These are phyloP conservation scores for Lacanobia oleracea DNA, from an alignment of 2,888 invertebrate genomes.

Conservation along the genomic window DNA sequence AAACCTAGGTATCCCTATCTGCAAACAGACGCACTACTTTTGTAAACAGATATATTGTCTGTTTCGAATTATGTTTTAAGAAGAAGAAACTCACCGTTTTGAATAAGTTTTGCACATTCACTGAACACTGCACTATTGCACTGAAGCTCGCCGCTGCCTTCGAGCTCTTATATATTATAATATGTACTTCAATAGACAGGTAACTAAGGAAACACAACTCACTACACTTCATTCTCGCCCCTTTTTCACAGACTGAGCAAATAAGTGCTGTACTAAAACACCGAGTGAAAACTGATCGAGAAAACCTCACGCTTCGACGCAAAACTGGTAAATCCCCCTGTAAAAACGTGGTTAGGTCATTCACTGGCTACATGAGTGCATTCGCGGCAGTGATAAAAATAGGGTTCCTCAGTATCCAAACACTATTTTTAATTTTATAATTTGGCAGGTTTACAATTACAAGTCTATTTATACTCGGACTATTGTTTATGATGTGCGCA, in stretches of 20 bases:
- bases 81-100: slow-evolving; percentile 12
- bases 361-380: neutral
- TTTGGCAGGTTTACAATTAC: neutral
- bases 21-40: neutral
- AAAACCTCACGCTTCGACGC: slow-evolving; percentile 1
- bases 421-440: neutral
- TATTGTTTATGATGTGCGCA: neutral
- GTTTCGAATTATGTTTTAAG: neutral
- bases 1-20: too few species aligned
- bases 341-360: neutral
- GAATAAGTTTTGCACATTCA: neutral
- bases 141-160: neutral
- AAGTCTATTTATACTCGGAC: neutral
- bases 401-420: slow-evolving; percentile 8
- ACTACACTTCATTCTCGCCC: slow-evolving; percentile 7
- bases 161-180: slow-evolving; percentile 4
- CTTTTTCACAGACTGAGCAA: neutral
- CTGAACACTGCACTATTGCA: slow-evolving; percentile 20
- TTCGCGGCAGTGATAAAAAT: neutral
- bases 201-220: slow-evolving; percentile 29
- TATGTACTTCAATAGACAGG: neutral
- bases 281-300: slow-evolving; percentile 16
- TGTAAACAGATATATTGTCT: neutral
- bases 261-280: neutral
- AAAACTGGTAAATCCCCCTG: slow-evolving; percentile 9